These are phyloP conservation scores for Daktulosphaira vitifoliae DNA, from an alignment of 1,140 invertebrate genomes.

Conservation along the genomic window DNA sequence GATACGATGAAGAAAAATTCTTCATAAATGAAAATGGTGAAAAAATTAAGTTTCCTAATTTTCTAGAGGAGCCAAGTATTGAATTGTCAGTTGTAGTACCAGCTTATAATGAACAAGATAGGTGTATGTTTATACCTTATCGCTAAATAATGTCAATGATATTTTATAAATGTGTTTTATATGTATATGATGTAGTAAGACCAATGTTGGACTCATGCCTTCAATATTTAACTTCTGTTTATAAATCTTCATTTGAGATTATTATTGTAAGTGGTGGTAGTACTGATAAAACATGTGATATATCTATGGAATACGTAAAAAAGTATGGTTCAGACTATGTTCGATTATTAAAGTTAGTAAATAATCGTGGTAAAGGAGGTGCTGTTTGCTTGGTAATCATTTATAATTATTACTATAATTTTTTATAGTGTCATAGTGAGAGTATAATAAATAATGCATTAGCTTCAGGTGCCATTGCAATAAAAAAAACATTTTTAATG, in stretches of 20 bases:
- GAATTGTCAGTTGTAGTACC: slow-evolving; percentile 85
- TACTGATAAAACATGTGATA: slow-evolving; percentile 70
- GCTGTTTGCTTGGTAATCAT: slow-evolving; percentile 75
- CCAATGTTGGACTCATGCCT: slow-evolving; percentile 86
- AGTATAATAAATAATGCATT: too few species aligned
- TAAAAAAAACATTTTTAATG: too few species aligned
- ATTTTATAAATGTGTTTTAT: too few species aligned
- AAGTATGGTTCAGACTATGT: slow-evolving; percentile 69
- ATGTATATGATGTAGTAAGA: too few species aligned
- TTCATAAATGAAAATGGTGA: slow-evolving; percentile 58
- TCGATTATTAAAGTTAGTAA: slow-evolving; percentile 69
- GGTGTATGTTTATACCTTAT: slow-evolving; percentile 79
- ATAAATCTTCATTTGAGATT: slow-evolving; percentile 78
- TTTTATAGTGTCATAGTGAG: too few species aligned
- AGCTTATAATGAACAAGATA: slow-evolving; percentile 90
- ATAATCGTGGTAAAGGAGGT: slow-evolving; percentile 94
- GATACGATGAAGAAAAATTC: slow-evolving; percentile 65
- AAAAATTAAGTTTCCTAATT: slow-evolving; percentile 59
- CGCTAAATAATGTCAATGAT: too few species aligned
- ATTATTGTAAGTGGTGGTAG: slow-evolving; percentile 96
- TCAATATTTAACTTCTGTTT: slow-evolving; percentile 60
- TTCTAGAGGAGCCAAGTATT: slow-evolving; percentile 58
- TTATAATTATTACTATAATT: slow-evolving; percentile 3
- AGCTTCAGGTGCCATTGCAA: too few species aligned
- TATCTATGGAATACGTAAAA: slow-evolving; percentile 65